Percentiles rank a stretch among this genome's conserved stretches.
Evolutionary conservation across 2,888 invertebrate species (phyloP).

Genomic region (Cosmopolites sordidus): DNA sequence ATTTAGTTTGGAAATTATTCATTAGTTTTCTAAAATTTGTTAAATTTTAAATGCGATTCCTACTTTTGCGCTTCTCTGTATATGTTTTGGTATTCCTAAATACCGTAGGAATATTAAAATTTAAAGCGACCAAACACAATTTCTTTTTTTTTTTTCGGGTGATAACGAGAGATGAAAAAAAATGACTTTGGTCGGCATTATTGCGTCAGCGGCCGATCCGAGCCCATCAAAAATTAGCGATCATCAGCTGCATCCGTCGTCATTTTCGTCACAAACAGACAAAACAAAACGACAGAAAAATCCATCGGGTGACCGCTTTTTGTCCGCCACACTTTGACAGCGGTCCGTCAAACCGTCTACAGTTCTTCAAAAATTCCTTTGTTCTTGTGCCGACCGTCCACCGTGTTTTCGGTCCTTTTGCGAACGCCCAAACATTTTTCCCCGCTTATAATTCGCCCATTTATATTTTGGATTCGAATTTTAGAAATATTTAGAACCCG

Average conservation of each 20-base stretch:
- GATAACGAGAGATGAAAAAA: too few species aligned
- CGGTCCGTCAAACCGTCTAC: slow-evolving; percentile 41
- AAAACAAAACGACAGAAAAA: slow-evolving; percentile 29
- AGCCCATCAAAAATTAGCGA: slow-evolving; percentile 25
- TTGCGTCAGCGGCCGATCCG: not conserved
- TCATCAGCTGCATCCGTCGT: slow-evolving; percentile 27
- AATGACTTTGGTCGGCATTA: too few species aligned
- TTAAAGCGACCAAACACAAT: too few species aligned
- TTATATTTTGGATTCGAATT: slow-evolving; percentile 41
- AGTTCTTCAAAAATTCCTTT: slow-evolving; percentile 44
- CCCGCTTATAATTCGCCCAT: slow-evolving; percentile 41
- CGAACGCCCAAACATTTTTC: slow-evolving; percentile 28
- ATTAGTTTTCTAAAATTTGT: too few species aligned
- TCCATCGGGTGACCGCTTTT: slow-evolving; percentile 34
- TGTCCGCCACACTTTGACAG: slow-evolving; percentile 35
- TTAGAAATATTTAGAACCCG: slow-evolving; percentile 39
- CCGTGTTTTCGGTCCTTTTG: slow-evolving; percentile 27
- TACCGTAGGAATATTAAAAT: too few species aligned
- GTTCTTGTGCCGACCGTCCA: slow-evolving; percentile 33
- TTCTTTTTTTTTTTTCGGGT: too few species aligned
- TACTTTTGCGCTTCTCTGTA: too few species aligned
- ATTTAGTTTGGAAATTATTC: too few species aligned
- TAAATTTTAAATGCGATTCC: too few species aligned
- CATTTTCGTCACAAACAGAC: slow-evolving; percentile 29
- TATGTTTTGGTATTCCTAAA: too few species aligned